Percentiles rank a stretch among this genome's conserved stretches.
These are phyloP conservation scores for Oscheius onirici DNA, from an alignment of 2,888 invertebrate species.

Conservation along the genomic window DNA sequence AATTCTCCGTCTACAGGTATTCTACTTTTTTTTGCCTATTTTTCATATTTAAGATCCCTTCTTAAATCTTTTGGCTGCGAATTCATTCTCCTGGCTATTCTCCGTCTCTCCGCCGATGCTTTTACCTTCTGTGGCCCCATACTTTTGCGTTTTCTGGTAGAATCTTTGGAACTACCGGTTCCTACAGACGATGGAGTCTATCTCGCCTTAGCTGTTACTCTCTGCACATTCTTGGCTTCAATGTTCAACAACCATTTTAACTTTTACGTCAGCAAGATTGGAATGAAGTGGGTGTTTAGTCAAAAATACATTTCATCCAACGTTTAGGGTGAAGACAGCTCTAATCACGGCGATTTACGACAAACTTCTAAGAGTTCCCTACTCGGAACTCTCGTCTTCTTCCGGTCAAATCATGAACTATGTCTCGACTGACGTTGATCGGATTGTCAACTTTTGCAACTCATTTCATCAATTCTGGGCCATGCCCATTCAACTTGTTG, in stretches of 20 bases:
- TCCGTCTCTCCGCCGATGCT: constrained; percentile 85
- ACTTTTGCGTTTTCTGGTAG: constrained; percentile 83
- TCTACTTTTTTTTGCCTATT: background rate
- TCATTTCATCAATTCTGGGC: constrained; percentile 98
- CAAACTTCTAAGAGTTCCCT: constrained; percentile 60
- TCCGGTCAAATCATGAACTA: constrained; percentile 92
- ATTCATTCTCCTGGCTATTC: constrained; percentile 85
- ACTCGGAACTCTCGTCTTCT: constrained; percentile 34
- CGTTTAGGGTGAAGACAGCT: constrained; percentile 82
- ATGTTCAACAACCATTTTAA: constrained; percentile 88
- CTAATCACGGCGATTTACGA: constrained; percentile 85
- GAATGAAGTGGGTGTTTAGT: constrained; percentile 18
- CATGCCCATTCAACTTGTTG: constrained; percentile 87
- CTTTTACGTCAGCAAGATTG: constrained; percentile 81
- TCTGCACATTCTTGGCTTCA: constrained; percentile 79
- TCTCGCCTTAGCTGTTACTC: constrained; percentile 78
- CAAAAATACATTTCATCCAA: background rate
- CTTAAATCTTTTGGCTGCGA: constrained; percentile 78
- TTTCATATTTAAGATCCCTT: constrained; percentile 31
- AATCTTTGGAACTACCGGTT: constrained; percentile 81
- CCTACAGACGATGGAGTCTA: constrained; percentile 75
- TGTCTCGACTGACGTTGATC: constrained; percentile 94
- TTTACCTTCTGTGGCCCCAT: constrained; percentile 89
- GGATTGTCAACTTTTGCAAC: constrained; percentile 92
- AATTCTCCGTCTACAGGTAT: constrained; percentile 53